Evolutionary conservation across 2,113 vertebrate genomes (phyloP), one percentile per base, ranked within the genome.

Genomic region (Ivindomyrus marchei): DNA sequence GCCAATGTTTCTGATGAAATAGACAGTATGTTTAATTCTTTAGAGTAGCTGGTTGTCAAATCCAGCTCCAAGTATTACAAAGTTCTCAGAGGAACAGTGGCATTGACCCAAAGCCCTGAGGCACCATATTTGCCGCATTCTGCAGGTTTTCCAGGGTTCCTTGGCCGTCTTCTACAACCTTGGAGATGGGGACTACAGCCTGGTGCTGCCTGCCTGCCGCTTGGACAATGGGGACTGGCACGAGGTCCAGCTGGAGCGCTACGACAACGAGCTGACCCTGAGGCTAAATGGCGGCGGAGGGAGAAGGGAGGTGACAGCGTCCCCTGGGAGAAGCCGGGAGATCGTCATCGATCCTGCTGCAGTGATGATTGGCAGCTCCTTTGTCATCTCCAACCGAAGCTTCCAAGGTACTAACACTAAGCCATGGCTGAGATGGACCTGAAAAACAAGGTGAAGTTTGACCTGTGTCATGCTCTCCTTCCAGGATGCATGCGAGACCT

Each of bases 141-240:
- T 6, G 15, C 92, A 98, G 97, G 94, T 98, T 89, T 94, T 93
- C 89, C 95, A 95, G 62, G 97, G 97, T 62, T 94, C 97, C 50
- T 94, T 98, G 53, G 92, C 93, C 6, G 96, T 96, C 47, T 96
- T 96, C 42, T 98, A 96, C 94, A 98, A 98, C 93, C 95, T 98
- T 1, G 97, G 97, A 31, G 97, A 98, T 11, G 97, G 97, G 42
- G 95, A 97, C 83, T 95, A 95, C 92, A 96, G 96, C 92, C 89
- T 98, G 7, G 97, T 94, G 17, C 94, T 98, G 90, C 95, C 97
- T 13, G 95, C 94, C 49, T 97, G 97, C 93, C 97, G 94, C 89
- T 94, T 98, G 2, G 96, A 97, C 94, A 97, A 97, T 0, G 97
- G 97, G 0, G 97, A 98, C 90, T 98, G 97, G 97, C 96, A 97